Base-by-base conservation (phyloP, 2,888 invertebrate species). In the Ramazzottius varieornatus region DNA sequence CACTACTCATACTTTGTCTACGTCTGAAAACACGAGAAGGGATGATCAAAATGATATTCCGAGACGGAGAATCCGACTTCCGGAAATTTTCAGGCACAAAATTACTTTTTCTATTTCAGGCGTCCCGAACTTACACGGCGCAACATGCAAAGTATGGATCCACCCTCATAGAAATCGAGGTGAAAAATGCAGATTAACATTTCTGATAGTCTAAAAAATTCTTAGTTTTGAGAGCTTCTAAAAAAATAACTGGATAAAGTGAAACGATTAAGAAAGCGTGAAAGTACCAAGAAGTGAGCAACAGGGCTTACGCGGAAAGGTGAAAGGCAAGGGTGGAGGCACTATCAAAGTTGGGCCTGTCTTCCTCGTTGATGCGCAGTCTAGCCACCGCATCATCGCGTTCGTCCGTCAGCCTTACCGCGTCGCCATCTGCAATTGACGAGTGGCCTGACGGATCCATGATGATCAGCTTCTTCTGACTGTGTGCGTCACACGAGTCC, bases 361-460 rank as follows among this genome's bases (percentile, higher is more conserved):
- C 54, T 24, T 54, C 54, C 16, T 16, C 29, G 24, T 54, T 54
- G 29, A 54, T 16, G 16, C 54, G 54, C 54, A 16, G 13, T 24
- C 13, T 29, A 4, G 29, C 29, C 20, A 16, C 54, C 16, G n/a
- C 29, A 8, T 54, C 54, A 54, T 40, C 40, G 8, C 40, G 40
- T 20, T 40, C 40, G 8, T 40, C 40, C 40, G 40, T 40, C 40
- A 40, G 40, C 40, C 40, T 8, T 20, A 40, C 40, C 40, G 40
- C 40, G 29, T 54, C 54, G 8, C 4, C 29, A 29, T 54, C 54
- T 4, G 54, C 29, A 8, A 54, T 54, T n/a, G n/a, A n/a, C 29
- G 54, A 54, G 54, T 54, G 54, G 4, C 54, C 54, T 4, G 54
- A 54, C 54, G 54, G 54, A 54, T 54, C 54, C 54, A 54, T 24